A percentile compares a stretch with the other conserved stretches of the same genome.
Conservation (phyloP, 2,888 invertebrate genomes). For the Drosophila seclusa region DNA sequence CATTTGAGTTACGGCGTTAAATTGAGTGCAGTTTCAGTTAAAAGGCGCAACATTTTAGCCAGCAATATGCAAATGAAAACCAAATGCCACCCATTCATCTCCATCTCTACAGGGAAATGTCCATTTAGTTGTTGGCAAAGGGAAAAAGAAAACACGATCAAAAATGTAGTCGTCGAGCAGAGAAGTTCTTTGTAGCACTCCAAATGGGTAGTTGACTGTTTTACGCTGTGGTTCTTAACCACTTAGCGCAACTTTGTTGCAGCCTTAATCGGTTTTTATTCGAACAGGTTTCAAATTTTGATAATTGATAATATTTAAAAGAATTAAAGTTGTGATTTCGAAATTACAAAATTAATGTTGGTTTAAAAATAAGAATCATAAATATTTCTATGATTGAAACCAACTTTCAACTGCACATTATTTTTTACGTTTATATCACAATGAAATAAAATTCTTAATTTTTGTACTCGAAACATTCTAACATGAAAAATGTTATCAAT, state of each 20-base stretch:
- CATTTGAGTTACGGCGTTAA: conserved; percentile 62
- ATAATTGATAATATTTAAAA: background rate
- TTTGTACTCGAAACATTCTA: background rate
- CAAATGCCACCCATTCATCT: conserved; percentile 5
- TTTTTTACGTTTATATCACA: background rate
- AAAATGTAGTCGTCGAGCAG: conserved; percentile 15
- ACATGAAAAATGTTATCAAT: background rate
- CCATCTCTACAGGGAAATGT: conserved; percentile 7
- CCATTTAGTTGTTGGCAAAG: conserved; percentile 18
- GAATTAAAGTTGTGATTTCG: background rate
- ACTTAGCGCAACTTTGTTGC: conserved; percentile 28
- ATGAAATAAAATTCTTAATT: background rate
- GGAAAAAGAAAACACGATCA: background rate
- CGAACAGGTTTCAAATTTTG: no score
- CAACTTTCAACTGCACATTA: background rate
- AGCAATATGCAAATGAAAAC: conserved; percentile 30
- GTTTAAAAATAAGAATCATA: background rate
- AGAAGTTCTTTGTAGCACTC: conserved; percentile 22
- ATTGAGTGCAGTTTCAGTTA: conserved; percentile 60
- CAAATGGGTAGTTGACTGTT: conserved; percentile 29
- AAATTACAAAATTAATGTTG: background rate
- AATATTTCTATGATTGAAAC: background rate
- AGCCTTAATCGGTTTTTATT: conserved; percentile 7
- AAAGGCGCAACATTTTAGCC: conserved; percentile 47
- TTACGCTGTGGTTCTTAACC: conserved; percentile 16